Evolutionary conservation across 2,888 invertebrate species (phyloP), one percentile per base, ranked within the genome.

Genomic region (Diplolepis rosae): DNA sequence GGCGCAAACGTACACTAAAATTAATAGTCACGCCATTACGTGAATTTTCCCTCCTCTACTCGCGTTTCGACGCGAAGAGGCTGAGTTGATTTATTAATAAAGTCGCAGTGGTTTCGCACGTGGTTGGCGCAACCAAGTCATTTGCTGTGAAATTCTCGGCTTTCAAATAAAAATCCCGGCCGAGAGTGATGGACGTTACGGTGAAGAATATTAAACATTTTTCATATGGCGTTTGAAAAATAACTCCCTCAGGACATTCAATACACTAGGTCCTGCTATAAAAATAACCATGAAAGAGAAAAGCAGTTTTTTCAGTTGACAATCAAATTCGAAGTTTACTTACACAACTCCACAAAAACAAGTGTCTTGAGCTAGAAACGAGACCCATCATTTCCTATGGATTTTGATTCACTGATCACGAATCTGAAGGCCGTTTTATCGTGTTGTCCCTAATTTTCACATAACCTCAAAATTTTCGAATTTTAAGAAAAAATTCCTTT

Each of bases 201-300:
- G 27, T 52, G 52, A 52, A 52, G 52, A 52, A 52, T 52, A 28
- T 52, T 52, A 52, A 52, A 52, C 52, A 52, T 52, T 52, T 52
- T 52, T 52, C 52, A 52, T 28, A 52, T 52, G 24, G 28, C n/a
- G 28, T 7, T 52, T 28, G 27, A 28, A 28, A 52, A 52, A 52
- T 15, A 52, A 52, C 28, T 52, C 28, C n/a, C n/a, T 24, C 27
- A 7, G 24, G 52, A 28, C 15, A 52, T 28, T 28, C n/a, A 13
- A 52, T 27, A 28, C 28, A 27, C 27, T 15, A 9, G 6, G 27
- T 52, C n/a, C 24, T 24, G 24, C 28, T 52, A n/a, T n/a, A 13
- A 52, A 27, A 52, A 52, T 28, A 45, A 45, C 45, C 11, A 45
- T n/a, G n/a, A 52, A n/a, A 51, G 22, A 51, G 50, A 24, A 50